Evolutionary conservation across 2,113 vertebrate species (phyloP).

Genomic region (Proteles cristata): DNA sequence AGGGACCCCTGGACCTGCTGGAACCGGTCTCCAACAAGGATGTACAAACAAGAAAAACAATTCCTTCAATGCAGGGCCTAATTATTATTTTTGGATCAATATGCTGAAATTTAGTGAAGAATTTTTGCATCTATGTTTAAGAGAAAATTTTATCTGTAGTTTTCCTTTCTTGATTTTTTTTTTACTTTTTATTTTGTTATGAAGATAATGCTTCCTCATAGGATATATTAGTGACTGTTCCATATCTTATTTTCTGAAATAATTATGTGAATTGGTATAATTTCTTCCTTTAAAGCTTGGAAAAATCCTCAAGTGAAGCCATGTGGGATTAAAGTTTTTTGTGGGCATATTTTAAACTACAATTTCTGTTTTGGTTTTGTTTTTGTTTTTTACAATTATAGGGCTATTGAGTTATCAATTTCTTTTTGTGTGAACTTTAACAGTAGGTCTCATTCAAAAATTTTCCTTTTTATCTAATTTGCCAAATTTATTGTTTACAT

Average conservation of each 20-base stretch:
- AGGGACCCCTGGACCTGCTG: no score
- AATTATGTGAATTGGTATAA: not conserved
- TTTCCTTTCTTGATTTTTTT: not conserved
- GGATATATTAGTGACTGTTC: not conserved
- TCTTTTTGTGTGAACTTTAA: not conserved
- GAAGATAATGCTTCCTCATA: not conserved
- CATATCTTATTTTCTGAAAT: not conserved
- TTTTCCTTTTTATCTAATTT: not conserved
- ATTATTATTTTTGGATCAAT: not conserved
- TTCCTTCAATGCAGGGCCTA: not conserved
- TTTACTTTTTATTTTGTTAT: not conserved
- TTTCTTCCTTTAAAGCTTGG: not conserved
- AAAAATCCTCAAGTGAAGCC: not conserved
- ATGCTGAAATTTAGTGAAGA: not conserved
- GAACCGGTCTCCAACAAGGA: not conserved
- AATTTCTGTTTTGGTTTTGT: not conserved
- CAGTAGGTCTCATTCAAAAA: not conserved
- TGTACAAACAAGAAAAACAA: not conserved
- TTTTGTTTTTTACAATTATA: not conserved
- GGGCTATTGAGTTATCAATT: not conserved
- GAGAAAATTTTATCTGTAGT: not conserved
- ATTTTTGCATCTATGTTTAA: not conserved
- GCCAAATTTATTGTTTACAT: not conserved
- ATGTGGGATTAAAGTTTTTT: not conserved
- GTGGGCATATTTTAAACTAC: not conserved